Evolutionary conservation across 2,113 vertebrate species (phyloP), one percentile per base, ranked within the genome.

Genomic region (Sander lucioperca): DNA sequence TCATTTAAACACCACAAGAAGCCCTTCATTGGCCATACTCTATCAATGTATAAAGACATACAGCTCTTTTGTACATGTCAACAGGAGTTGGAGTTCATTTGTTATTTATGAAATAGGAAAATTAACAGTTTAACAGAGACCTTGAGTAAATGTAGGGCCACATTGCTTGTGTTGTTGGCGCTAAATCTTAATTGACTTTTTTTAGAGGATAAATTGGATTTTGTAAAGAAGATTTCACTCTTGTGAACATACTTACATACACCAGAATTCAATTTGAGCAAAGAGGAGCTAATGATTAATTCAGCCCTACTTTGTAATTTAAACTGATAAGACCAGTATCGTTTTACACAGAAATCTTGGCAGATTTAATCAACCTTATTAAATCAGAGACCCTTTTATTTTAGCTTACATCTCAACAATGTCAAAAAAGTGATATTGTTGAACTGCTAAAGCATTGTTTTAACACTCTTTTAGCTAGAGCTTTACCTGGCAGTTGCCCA

Each of bases 301-400:
- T 48, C 10, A 81, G 50, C 21, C 9, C n/a, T 53, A 16, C 58
- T 77, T 63, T 61, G 27, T 78, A 53, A 74, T 79, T 63, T 45
- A 53, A 71, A 58, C 30, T 71, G 53, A 70, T 69, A 69, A 58
- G 65, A 65, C 51, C 14, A 80, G 36, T 21, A 11, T n/a, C 21
- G 9, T 33, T 63, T 79, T n/a, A 48, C 27, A 57, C 4, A 57
- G 16, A 58, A 13, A 36, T 65, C 25, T 16, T 21, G 10, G 23
- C 64, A 70, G 64, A n/a, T 57, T 23, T 27, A n/a, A 56, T 79
- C 33, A 67, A 21, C 19, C 9, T 47, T 16, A 43, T 19, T 63
- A 10, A 76, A 71, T 74, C 43, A 48, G 16, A 18, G 19, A 59
- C 27, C 33, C 21, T 69, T 67, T 54, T 64, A 64, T 51, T 79